Conservation (phyloP, 2,888 invertebrate genomes). For the Mesochorus sp. region DNA sequence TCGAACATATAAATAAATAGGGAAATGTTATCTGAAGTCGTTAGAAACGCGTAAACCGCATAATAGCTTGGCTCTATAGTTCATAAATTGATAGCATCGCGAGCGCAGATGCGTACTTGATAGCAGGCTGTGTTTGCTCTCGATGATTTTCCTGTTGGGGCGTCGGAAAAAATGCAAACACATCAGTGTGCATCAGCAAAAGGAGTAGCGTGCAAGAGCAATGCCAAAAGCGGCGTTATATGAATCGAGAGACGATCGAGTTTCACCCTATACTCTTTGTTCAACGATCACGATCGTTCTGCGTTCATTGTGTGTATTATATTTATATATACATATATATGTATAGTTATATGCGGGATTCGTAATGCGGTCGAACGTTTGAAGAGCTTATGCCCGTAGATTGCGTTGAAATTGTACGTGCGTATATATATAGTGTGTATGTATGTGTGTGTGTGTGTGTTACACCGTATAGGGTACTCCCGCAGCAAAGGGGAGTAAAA, state of each 20-base stretch:
- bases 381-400: constrained; percentile 42
- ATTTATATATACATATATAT: neutral
- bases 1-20: too few relatives aligned
- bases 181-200: constrained; percentile 27
- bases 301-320: neutral
- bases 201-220: constrained; percentile 13
- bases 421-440: constrained; percentile 38
- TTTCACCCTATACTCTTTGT: constrained; percentile 50
- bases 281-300: constrained; percentile 50
- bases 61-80: too few relatives aligned
- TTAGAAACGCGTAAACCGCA: too few relatives aligned
- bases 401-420: constrained; percentile 45
- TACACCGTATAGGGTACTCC: constrained; percentile 8
- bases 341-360: neutral
- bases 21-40: too few relatives aligned
- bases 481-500: constrained; percentile 37
- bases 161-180: constrained; percentile 64
- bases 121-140: constrained; percentile 61
- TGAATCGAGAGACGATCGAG: constrained; percentile 54
- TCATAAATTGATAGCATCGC: neutral
- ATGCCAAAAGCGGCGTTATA: constrained; percentile 24
- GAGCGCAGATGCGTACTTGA: constrained; percentile 61
- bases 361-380: constrained; percentile 40
- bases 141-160: constrained; percentile 53
- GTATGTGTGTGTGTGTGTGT: too few relatives aligned